These are phyloP conservation scores for Mustela lutreola DNA, from an alignment of 2,113 vertebrate species.

Conservation along the genomic window DNA sequence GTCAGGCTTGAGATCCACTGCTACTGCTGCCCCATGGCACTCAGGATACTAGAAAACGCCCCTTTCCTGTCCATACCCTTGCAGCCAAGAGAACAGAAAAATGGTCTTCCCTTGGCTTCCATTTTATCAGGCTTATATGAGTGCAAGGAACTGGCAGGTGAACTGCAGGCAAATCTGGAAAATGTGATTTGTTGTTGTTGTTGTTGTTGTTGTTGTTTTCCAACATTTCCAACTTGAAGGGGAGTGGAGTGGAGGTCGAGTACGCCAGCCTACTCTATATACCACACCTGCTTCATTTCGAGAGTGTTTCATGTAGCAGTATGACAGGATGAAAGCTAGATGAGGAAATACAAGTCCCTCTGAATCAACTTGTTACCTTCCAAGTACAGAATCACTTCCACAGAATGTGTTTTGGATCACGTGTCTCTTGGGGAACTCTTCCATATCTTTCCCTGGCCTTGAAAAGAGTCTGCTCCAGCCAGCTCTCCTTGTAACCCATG, in stretches of 20 bases:
- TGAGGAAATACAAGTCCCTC: neutral
- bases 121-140: slow-evolving; percentile 14
- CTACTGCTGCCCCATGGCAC: neutral
- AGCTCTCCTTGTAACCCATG: neutral
- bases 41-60: neutral
- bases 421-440: neutral
- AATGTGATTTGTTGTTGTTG: neutral
- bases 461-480: neutral
- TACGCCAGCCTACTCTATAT: neutral
- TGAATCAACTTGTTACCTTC: neutral
- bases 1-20: neutral
- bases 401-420: neutral
- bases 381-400: neutral
- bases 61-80: neutral
- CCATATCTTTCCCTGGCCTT: neutral
- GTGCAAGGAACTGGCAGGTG: neutral
- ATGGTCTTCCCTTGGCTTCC: neutral
- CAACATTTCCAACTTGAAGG: neutral
- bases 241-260: neutral
- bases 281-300: neutral
- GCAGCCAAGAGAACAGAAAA: neutral
- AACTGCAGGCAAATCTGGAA: neutral
- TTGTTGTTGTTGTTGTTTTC: slow-evolving; percentile 1
- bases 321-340: neutral
- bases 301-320: neutral